A percentile compares a stretch with the other conserved stretches of the same genome.
Conservation (phyloP, 2,888 invertebrate genomes). For the Dendrolimus pini region DNA sequence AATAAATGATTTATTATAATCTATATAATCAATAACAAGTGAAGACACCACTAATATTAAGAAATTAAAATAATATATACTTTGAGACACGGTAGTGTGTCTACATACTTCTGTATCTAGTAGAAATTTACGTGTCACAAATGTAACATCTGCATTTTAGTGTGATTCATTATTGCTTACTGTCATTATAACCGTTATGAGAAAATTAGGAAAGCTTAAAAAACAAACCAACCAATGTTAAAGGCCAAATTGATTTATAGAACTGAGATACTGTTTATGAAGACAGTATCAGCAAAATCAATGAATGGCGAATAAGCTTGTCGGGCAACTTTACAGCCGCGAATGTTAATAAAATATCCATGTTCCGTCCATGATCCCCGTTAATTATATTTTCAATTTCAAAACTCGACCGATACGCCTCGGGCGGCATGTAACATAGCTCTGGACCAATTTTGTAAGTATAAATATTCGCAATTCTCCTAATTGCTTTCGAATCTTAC, state of each 20-base stretch:
- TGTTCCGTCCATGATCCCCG: slow-evolving; percentile 21
- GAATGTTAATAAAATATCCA: background rate
- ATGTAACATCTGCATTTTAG: slow-evolving; percentile 48
- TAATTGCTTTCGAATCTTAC: slow-evolving; percentile 10
- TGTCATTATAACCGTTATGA: slow-evolving; percentile 28
- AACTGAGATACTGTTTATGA: too few species aligned
- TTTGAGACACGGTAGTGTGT: too few species aligned
- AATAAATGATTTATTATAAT: too few species aligned
- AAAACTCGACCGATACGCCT: slow-evolving; percentile 41
- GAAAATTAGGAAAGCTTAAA: slow-evolving; percentile 7
- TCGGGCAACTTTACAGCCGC: background rate
- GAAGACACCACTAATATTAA: too few species aligned
- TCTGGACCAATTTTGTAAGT: slow-evolving; percentile 33
- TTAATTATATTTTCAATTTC: slow-evolving; percentile 68
- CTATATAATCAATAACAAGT: too few species aligned
- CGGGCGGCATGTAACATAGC: slow-evolving; percentile 31
- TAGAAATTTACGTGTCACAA: slow-evolving; percentile 3
- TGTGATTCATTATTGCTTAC: slow-evolving; percentile 40
- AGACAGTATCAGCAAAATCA: too few species aligned
- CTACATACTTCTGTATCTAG: slow-evolving; percentile 24
- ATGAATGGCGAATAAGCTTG: background rate
- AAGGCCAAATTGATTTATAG: too few species aligned
- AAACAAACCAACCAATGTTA: too few species aligned
- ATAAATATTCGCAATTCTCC: slow-evolving; percentile 31
- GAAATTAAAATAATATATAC: too few species aligned